Evolutionary conservation across 2,797 vertebrate species (phyloP).

Genomic region (Periophthalmus magnuspinnatus): DNA sequence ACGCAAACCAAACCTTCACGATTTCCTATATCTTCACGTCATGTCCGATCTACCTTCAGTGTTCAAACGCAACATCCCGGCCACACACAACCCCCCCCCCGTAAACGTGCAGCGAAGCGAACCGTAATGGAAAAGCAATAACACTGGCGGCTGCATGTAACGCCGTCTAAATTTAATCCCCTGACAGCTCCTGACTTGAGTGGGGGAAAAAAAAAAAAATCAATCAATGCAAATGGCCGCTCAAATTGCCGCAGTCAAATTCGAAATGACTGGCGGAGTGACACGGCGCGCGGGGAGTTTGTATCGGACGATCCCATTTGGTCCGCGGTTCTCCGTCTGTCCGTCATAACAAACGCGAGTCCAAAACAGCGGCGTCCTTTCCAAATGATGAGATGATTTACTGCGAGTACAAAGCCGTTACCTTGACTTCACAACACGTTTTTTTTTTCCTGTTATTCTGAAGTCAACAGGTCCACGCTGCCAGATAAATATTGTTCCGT

Average conservation of each 20-base stretch:
- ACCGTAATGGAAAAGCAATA: conserved; percentile 48
- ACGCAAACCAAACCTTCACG: background rate
- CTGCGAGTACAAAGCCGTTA: conserved; percentile 2
- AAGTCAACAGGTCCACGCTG: conserved; percentile 13
- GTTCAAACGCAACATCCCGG: background rate
- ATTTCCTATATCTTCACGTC: background rate
- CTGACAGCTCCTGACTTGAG: conserved; percentile 56
- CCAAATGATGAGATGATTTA: conserved; percentile 19
- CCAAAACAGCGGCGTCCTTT: conserved; percentile 12
- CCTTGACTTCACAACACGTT: conserved; percentile 6
- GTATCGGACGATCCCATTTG: conserved; percentile 9
- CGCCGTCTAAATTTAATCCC: conserved; percentile 63
- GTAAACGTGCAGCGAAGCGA: conserved; percentile 21
- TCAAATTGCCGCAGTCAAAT: conserved; percentile 61
- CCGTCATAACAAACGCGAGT: conserved; percentile 13
- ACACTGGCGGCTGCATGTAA: conserved; percentile 50
- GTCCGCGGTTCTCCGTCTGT: background rate
- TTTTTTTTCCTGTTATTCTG: background rate
- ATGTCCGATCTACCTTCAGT: background rate
- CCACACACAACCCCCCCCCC: conserved; percentile 1
- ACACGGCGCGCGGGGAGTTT: background rate
- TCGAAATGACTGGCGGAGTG: conserved; percentile 43
- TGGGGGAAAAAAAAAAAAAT: conserved; percentile 62
- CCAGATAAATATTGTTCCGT: conserved; percentile 6
- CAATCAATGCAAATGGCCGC: conserved; percentile 61